Evolutionary conservation across 2,113 vertebrate genomes (phyloP).

Genomic region (Neotoma lepida): DNA sequence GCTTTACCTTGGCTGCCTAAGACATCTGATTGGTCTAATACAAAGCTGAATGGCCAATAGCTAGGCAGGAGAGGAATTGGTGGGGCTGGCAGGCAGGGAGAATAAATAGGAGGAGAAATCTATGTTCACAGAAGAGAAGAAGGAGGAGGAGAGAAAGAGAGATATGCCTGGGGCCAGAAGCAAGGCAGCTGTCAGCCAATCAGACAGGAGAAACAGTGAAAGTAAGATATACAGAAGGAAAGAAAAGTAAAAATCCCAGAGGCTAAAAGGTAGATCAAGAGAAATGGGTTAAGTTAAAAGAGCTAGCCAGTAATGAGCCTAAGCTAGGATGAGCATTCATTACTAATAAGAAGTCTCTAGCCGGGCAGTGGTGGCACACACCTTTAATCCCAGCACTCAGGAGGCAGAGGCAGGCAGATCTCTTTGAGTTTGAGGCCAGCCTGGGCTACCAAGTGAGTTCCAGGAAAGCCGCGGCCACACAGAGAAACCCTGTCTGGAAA

Average conservation of each 20-base stretch:
- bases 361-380: too few species aligned
- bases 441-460: too few species aligned
- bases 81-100: not conserved
- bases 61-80: not conserved
- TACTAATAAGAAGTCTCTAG: not conserved
- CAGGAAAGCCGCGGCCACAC: too few species aligned
- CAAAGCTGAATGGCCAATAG: not conserved
- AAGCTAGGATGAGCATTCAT: not conserved
- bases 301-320: not conserved
- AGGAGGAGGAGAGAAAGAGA: not conserved
- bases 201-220: not conserved
- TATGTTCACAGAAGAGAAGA: not conserved
- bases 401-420: too few species aligned
- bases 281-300: not conserved
- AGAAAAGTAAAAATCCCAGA: not conserved
- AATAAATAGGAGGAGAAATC: not conserved
- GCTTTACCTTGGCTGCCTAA: not conserved
- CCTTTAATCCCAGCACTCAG: too few species aligned
- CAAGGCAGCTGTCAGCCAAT: not conserved
- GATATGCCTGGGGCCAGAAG: not conserved
- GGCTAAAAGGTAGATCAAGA: not conserved
- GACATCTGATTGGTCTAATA: not conserved
- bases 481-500: too few species aligned
- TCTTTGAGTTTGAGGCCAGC: too few species aligned
- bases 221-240: not conserved